A percentile compares a stretch with the other conserved stretches of the same genome.
Evolutionary conservation across 2,113 vertebrate genomes (phyloP).

Genomic region (Clarias magur): DNA sequence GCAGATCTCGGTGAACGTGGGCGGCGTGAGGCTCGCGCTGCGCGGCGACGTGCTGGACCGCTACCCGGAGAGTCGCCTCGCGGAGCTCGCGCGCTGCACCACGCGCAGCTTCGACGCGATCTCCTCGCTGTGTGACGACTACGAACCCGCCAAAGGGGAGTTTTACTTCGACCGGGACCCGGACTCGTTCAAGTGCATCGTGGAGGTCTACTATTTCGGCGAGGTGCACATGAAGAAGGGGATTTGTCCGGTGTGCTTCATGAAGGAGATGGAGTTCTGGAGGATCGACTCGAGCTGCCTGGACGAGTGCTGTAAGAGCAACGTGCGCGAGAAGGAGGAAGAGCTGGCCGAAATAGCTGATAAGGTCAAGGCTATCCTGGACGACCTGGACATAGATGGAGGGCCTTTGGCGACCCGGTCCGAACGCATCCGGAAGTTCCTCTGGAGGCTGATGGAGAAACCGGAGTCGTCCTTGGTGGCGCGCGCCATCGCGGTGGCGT

Average conservation of each 20-base stretch:
- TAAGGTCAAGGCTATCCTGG: constrained; percentile 89
- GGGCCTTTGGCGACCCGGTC: constrained; percentile 78
- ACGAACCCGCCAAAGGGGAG: constrained; percentile 87
- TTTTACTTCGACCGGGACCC: constrained; percentile 98
- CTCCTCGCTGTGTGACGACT: constrained; percentile 92
- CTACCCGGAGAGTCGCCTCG: constrained; percentile 90
- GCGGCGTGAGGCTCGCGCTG: constrained; percentile 87
- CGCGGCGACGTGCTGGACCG: constrained; percentile 83
- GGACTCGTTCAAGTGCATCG: constrained; percentile 92
- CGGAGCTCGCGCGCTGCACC: constrained; percentile 85
- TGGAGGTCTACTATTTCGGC: constrained; percentile 91
- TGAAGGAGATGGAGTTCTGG: constrained; percentile 98
- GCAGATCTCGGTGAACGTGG: constrained; percentile 91
- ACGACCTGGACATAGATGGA: constrained; percentile 77
- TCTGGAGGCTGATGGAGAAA: constrained; percentile 96
- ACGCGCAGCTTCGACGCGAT: constrained; percentile 80
- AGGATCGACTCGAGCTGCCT: constrained; percentile 89
- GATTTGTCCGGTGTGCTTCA: constrained; percentile 95
- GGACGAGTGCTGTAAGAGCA: constrained; percentile 93
- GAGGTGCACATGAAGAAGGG: constrained; percentile 96
- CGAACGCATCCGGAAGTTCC: constrained; percentile 82
- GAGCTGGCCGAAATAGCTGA: constrained; percentile 91
- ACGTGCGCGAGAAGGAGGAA: constrained; percentile 89
- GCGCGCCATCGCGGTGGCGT: constrained; percentile 84
- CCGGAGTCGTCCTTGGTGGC: constrained; percentile 88